phyloP scores from a whole-genome alignment of 2,888 invertebrate species.

The Drosophila eohydei region DNA sequence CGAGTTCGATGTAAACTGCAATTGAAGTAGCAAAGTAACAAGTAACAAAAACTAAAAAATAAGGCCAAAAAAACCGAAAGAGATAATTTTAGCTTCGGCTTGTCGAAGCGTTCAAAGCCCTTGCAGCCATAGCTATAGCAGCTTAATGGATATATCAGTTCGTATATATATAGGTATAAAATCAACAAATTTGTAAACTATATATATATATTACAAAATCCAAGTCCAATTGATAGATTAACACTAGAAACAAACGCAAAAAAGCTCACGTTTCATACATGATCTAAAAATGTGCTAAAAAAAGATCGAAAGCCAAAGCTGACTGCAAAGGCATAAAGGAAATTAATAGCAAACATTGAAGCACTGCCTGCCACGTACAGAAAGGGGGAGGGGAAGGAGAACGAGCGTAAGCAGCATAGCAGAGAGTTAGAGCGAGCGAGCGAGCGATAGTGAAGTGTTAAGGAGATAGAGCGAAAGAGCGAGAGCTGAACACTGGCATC shows the following conservation, averaged over 20 bases:
- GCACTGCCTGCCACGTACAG: slow-evolving; percentile 25
- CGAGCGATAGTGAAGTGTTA: background rate
- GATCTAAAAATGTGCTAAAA: background rate
- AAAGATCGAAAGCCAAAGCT: background rate
- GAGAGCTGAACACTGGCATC: slow-evolving; percentile 5
- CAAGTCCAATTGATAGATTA: background rate
- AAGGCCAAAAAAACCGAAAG: background rate
- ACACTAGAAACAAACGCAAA: background rate
- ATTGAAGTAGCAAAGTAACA: background rate
- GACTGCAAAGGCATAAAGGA: slow-evolving; percentile 1
- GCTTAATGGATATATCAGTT: background rate
- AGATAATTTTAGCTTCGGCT: background rate
- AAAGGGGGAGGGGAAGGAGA: background rate
- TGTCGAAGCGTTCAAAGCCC: background rate
- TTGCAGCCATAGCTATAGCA: background rate
- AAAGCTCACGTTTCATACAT: background rate
- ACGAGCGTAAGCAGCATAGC: background rate
- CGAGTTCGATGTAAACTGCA: background rate
- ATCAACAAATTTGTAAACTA: background rate
- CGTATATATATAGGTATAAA: background rate
- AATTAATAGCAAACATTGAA: background rate
- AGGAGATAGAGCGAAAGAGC: slow-evolving; percentile 9
- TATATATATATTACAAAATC: background rate
- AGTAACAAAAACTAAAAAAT: background rate
- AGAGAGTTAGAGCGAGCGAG: background rate